Evolutionary conservation across 2,888 invertebrate species (phyloP), one percentile per base, ranked within the genome.

Genomic region (Coleophora flavipennella): DNA sequence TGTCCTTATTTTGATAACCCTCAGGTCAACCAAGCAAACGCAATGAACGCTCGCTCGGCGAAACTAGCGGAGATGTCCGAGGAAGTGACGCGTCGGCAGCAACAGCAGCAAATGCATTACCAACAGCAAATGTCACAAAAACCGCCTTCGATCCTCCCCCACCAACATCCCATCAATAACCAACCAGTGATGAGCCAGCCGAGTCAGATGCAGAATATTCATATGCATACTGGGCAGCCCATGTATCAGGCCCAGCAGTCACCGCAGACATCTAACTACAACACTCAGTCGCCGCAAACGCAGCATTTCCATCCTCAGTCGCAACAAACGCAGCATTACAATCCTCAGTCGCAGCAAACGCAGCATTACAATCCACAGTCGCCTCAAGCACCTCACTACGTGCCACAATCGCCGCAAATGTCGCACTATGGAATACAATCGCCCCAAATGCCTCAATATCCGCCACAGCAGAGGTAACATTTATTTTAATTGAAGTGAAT

Each of bases 21-120:
- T 20, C 49, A 71, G 64, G 45, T 47, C 8, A 62, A 57, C 43
- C 64, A 65, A 40, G 40, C 62, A 12, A 66, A 49, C 48, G 61
- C 65, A 1, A 70, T 71, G 52, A 69, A 51, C 31, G 69, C 67
- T 0, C 72, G 80, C 13, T 86, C 89, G 33, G 91, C 91, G 0
- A 91, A 93, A 63, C 78, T 93, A 42, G 89, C 90, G 3, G 94
- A 94, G 71, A 92, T 94, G 92, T 90, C 92, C 2, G 93, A 95
- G 59, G 93, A 94, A 63, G 90, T 92, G 8, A 73, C 91, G 43
- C 74, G 92, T 35, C 67, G 91, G 12, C 87, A 87, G 49, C 86
- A 83, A 46, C 71, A 63, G 31, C 72, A 71, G 38, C 72, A 73
- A 29, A 55, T 62, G 41, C 61, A 58, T 13, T 50, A 53, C n/a